Conservation (phyloP, 1,140 invertebrate genomes). For the Hypothenemus hampei region DNA sequence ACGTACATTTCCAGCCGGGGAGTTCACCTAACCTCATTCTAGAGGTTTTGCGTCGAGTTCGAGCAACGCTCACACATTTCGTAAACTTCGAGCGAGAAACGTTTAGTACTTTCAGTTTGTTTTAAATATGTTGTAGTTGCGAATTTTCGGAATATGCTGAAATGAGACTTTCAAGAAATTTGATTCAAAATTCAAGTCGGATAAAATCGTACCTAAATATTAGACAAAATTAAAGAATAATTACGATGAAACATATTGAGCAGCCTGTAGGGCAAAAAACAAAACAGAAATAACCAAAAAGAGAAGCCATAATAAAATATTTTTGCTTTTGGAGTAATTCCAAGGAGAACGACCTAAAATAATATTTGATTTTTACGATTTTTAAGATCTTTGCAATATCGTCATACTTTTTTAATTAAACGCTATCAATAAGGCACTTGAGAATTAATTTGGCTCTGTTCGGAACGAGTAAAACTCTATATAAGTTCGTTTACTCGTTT, state of each 20-base stretch:
- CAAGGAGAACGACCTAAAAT: background rate
- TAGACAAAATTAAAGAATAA: too few relatives aligned
- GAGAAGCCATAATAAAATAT: too few relatives aligned
- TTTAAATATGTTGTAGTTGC: background rate
- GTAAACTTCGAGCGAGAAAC: too few relatives aligned
- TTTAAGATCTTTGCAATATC: background rate
- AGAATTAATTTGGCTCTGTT: constrained; percentile 1
- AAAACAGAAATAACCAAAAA: too few relatives aligned
- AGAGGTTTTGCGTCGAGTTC: constrained; percentile 5
- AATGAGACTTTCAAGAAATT: background rate
- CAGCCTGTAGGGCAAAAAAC: too few relatives aligned
- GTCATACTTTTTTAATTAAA: constrained; percentile 10
- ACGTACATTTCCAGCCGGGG: background rate
- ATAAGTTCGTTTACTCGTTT: background rate
- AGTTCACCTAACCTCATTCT: constrained; percentile 3
- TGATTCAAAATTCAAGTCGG: background rate
- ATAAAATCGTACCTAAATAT: too few relatives aligned
- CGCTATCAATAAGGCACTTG: background rate
- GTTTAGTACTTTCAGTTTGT: too few relatives aligned
- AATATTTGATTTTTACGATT: constrained; percentile 3
- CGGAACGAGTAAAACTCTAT: background rate
- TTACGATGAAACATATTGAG: too few relatives aligned
- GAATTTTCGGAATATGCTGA: background rate
- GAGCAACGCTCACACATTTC: background rate
- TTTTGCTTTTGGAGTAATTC: background rate